Percentiles rank a stretch among this genome's conserved stretches.
Conservation (phyloP, 2,113 vertebrate genomes). For the Echinops telfairi region DNA sequence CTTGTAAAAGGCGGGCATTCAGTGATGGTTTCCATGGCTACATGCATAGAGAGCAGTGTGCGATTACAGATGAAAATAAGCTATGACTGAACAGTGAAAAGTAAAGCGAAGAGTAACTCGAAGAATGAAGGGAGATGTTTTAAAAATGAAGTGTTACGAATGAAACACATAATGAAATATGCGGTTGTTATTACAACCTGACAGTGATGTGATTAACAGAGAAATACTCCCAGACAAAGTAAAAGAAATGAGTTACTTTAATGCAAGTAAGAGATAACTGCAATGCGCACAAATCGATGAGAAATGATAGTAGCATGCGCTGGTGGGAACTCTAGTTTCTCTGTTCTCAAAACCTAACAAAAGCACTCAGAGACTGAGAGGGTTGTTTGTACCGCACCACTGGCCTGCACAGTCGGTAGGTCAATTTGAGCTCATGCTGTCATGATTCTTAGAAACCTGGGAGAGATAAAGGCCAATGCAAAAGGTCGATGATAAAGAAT, state of each 20-base stretch:
- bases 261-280: not conserved
- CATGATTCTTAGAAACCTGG: not conserved
- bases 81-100: constrained; percentile 59
- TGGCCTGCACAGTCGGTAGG: not conserved
- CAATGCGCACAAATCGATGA: not conserved
- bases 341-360: not conserved
- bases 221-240: constrained; percentile 7
- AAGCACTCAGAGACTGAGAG: not conserved
- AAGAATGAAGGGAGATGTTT: constrained; percentile 9
- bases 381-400: not conserved
- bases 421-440: no score
- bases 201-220: constrained; percentile 53
- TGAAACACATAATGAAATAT: constrained; percentile 53
- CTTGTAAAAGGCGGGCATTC: constrained; percentile 77
- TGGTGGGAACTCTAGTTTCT: not conserved
- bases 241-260: constrained; percentile 45
- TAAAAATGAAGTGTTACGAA: constrained; percentile 43
- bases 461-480: not conserved
- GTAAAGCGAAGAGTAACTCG: constrained; percentile 42
- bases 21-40: constrained; percentile 76
- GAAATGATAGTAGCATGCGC: not conserved
- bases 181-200: constrained; percentile 51
- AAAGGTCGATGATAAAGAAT: not conserved
- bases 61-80: constrained; percentile 73
- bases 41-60: constrained; percentile 68